These are phyloP conservation scores for Eurypyga helias DNA, from an alignment of 2,113 vertebrate genomes.

Conservation along the genomic window DNA sequence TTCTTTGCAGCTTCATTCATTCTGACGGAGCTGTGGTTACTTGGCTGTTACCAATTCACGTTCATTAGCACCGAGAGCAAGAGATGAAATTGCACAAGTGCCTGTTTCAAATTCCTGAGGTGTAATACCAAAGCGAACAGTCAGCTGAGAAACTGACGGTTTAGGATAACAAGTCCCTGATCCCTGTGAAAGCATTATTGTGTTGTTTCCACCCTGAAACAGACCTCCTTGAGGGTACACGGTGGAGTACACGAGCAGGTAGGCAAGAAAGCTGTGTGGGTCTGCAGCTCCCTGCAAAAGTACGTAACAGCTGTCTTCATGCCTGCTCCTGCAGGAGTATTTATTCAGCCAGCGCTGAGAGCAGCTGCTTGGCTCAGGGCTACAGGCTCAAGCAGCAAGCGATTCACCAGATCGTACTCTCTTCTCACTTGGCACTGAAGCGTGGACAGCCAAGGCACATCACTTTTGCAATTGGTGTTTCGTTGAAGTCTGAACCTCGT, in stretches of 20 bases:
- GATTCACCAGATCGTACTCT: background rate
- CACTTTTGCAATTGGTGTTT: background rate
- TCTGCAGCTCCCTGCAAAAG: background rate
- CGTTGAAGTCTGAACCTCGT: background rate
- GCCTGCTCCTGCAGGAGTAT: background rate
- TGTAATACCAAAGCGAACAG: background rate
- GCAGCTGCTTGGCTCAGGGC: background rate
- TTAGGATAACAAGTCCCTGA: background rate
- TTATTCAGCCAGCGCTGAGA: background rate
- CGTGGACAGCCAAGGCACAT: background rate
- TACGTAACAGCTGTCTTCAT: background rate
- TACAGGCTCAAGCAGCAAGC: background rate
- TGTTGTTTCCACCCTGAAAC: background rate
- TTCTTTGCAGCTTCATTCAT: background rate
- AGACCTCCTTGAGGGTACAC: background rate
- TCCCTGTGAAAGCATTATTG: background rate
- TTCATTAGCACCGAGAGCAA: background rate
- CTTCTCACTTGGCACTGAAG: background rate
- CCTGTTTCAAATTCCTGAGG: background rate
- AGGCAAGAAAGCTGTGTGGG: background rate
- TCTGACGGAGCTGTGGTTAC: background rate
- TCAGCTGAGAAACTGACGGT: background rate
- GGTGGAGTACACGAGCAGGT: background rate
- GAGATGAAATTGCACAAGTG: background rate
- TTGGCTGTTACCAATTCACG: background rate